Evolutionary conservation across 2,113 vertebrate genomes (phyloP).

Genomic region (Labeo catla): DNA sequence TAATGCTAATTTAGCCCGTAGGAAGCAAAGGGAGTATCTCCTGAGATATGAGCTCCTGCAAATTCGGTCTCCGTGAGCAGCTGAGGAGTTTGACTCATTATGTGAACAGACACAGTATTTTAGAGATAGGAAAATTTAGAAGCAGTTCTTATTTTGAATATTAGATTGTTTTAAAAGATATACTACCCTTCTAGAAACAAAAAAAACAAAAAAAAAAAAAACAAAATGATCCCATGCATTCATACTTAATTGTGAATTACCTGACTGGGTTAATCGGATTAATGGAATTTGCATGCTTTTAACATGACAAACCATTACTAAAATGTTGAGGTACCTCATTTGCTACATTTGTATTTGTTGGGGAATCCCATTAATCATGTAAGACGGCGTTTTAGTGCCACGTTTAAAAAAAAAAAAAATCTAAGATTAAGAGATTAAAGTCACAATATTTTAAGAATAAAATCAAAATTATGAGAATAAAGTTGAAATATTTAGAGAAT

Average conservation of each 20-base stretch:
- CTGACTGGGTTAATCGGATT: neutral
- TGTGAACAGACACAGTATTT: neutral
- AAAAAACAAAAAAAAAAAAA: too few species aligned
- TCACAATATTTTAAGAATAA: too few species aligned
- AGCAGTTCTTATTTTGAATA: neutral
- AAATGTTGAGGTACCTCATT: neutral
- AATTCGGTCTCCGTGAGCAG: neutral
- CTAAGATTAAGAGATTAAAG: too few species aligned
- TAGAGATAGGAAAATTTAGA: neutral
- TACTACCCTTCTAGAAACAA: neutral
- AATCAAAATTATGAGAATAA: too few species aligned
- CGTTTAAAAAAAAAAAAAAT: too few species aligned
- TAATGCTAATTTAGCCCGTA: conserved; percentile 1
- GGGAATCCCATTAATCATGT: neutral
- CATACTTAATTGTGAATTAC: neutral
- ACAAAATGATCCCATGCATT: neutral
- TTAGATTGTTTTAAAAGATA: neutral
- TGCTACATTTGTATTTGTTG: neutral
- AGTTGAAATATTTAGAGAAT: too few species aligned
- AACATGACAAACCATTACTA: neutral
- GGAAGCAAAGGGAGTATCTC: conserved; percentile 8
- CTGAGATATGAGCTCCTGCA: neutral
- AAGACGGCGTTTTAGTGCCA: too few species aligned
- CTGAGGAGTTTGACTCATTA: neutral
- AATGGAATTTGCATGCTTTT: neutral